phyloP scores from a whole-genome alignment of 1,140 invertebrate genomes.

The Aphelinus atriplicis region DNA sequence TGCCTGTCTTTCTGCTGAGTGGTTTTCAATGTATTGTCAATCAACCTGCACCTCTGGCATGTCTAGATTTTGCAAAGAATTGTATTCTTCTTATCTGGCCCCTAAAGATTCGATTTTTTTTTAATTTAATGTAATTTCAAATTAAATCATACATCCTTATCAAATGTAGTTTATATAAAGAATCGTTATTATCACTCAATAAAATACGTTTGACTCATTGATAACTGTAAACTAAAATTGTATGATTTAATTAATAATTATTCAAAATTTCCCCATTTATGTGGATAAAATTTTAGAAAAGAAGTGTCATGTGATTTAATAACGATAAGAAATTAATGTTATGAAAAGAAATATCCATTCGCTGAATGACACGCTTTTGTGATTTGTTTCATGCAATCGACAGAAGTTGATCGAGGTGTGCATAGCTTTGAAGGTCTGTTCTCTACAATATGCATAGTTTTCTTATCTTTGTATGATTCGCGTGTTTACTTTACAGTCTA shows the following conservation, averaged over 20 bases:
- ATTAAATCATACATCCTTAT: slow-evolving; percentile 21
- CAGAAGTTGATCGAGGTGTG: slow-evolving; percentile 92
- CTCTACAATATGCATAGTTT: slow-evolving; percentile 55
- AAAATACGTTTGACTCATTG: background rate
- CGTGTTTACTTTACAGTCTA: background rate
- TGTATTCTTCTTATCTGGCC: slow-evolving; percentile 12
- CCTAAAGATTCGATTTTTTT: slow-evolving; percentile 6
- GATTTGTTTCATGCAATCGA: slow-evolving; percentile 71
- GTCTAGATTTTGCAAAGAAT: slow-evolving; percentile 16
- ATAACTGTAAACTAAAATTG: background rate
- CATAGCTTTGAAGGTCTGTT: slow-evolving; percentile 89
- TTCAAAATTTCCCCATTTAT: background rate
- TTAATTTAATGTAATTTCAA: background rate
- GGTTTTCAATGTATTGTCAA: slow-evolving; percentile 38
- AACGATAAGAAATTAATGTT: slow-evolving; percentile 30
- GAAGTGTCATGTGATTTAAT: slow-evolving; percentile 12
- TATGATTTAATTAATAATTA: slow-evolving; percentile 29
- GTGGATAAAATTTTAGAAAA: background rate
- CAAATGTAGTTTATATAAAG: background rate
- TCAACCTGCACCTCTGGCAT: slow-evolving; percentile 33
- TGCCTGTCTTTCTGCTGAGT: slow-evolving; percentile 47
- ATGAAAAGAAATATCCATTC: slow-evolving; percentile 41
- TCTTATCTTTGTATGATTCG: slow-evolving; percentile 39
- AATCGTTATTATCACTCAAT: background rate
- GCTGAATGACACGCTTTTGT: slow-evolving; percentile 65